phyloP scores from a whole-genome alignment of 2,888 invertebrate genomes.

The Polyommatus iphigenia region DNA sequence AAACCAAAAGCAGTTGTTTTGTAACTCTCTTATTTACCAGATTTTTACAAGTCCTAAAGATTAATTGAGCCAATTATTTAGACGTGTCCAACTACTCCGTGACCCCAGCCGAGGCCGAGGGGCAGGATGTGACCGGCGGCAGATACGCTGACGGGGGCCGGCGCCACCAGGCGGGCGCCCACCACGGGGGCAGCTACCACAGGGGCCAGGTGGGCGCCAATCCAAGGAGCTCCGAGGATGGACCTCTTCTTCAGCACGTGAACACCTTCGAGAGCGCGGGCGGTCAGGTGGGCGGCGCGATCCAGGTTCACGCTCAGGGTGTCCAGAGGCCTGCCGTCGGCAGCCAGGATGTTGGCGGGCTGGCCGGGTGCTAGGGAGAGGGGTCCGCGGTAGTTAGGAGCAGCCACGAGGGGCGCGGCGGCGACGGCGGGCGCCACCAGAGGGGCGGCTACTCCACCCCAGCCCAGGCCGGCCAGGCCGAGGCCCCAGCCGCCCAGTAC shows the following conservation, averaged over 20 bases:
- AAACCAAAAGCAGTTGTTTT: constrained; percentile 38
- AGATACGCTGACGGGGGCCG: constrained; percentile 28
- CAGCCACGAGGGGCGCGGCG: constrained; percentile 43
- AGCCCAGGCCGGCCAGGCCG: constrained; percentile 40
- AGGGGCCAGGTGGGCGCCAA: constrained; percentile 46
- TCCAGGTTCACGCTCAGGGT: constrained; percentile 73
- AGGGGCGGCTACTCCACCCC: constrained; percentile 34
- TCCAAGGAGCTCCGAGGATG: constrained; percentile 51
- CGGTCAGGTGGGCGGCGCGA: constrained; percentile 67
- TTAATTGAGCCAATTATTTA: constrained; percentile 54
- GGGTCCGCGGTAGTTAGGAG: constrained; percentile 66
- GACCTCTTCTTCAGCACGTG: constrained; percentile 66
- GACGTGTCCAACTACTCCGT: constrained; percentile 46
- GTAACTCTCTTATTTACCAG: constrained; percentile 71
- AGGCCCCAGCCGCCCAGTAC: constrained; percentile 47
- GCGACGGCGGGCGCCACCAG: constrained; percentile 39
- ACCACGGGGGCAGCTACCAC: constrained; percentile 33
- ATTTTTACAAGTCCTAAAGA: constrained; percentile 40
- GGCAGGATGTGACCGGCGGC: constrained; percentile 36
- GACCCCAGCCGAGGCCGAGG: constrained; percentile 44
- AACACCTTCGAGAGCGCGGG: constrained; percentile 57
- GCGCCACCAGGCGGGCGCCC: constrained; percentile 36
- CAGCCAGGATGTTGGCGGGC: constrained; percentile 69
- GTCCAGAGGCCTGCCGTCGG: constrained; percentile 72
- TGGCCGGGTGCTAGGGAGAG: constrained; percentile 69